Percentiles rank a stretch among this genome's conserved stretches.
phyloP scores from a whole-genome alignment of 1,140 invertebrate genomes.

The Drosophila novamexicana region DNA sequence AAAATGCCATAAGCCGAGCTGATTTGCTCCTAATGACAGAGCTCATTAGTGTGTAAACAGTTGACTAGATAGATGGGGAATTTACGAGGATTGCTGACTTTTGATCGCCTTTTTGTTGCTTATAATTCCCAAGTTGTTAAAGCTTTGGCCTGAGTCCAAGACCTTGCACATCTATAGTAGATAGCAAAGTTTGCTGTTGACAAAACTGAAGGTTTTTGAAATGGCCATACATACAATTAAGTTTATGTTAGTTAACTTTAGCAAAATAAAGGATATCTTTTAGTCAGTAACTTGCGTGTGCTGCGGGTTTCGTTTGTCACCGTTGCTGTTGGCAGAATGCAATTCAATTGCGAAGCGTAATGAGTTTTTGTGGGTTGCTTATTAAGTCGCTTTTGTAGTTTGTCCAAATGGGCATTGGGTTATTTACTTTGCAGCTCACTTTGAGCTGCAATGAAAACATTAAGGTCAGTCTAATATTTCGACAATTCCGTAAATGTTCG shows the following conservation, averaged over 20 bases:
- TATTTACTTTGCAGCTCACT: slow-evolving; percentile 13
- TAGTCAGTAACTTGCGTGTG: background rate
- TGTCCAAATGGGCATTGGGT: slow-evolving; percentile 30
- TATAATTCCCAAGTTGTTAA: too few species aligned
- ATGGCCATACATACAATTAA: too few species aligned
- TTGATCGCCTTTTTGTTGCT: too few species aligned
- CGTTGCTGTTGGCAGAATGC: slow-evolving; percentile 23
- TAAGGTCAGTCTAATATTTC: background rate
- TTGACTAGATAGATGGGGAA: too few species aligned
- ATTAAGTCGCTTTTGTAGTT: slow-evolving; percentile 40
- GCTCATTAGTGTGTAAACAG: background rate
- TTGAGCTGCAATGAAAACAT: background rate
- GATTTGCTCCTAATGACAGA: background rate
- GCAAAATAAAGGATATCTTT: background rate
- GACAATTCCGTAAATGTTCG: background rate
- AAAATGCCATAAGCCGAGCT: background rate
- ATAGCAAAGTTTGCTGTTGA: too few species aligned
- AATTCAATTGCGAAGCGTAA: slow-evolving; percentile 62
- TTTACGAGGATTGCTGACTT: background rate
- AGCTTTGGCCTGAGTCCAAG: too few species aligned
- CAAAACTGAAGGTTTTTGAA: too few species aligned
- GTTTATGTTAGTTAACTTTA: background rate
- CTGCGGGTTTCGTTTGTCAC: background rate
- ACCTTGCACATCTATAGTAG: too few species aligned
- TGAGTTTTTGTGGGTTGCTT: slow-evolving; percentile 60